phyloP scores from a whole-genome alignment of 2,113 vertebrate genomes.

The Spilogale gracilis region DNA sequence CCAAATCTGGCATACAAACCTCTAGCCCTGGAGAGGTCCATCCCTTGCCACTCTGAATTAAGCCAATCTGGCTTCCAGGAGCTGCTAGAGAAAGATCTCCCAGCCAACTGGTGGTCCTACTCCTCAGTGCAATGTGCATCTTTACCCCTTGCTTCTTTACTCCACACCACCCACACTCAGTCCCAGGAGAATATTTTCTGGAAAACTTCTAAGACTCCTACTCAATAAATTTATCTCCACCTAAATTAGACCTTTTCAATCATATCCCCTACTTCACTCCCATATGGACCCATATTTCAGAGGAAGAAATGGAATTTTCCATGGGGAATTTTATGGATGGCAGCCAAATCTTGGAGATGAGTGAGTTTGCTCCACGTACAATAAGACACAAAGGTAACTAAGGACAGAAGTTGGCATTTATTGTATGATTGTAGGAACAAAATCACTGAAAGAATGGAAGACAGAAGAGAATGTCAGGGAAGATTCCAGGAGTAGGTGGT shows the following conservation, averaged over 20 bases:
- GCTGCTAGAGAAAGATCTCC: background rate
- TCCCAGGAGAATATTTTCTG: background rate
- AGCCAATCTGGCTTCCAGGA: background rate
- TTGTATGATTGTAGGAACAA: constrained; percentile 7
- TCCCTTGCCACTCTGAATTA: background rate
- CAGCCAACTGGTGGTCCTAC: background rate
- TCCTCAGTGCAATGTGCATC: background rate
- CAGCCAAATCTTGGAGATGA: background rate
- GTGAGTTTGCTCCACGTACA: background rate
- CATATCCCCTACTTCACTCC: background rate
- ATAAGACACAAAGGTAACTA: background rate
- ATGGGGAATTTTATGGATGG: background rate
- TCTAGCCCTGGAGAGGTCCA: background rate
- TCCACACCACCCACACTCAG: background rate
- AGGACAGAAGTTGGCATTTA: background rate
- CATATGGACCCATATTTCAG: background rate
- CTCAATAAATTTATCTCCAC: background rate
- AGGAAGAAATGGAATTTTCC: background rate
- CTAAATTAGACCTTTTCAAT: background rate
- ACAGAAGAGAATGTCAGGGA: background rate
- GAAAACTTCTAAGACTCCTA: background rate
- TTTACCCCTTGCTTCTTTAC: background rate
- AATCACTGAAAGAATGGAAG: background rate
- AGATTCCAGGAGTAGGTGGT: background rate
- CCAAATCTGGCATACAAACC: background rate